Evolutionary conservation across 2,113 vertebrate genomes (phyloP).

Genomic region (Nannospalax galili): DNA sequence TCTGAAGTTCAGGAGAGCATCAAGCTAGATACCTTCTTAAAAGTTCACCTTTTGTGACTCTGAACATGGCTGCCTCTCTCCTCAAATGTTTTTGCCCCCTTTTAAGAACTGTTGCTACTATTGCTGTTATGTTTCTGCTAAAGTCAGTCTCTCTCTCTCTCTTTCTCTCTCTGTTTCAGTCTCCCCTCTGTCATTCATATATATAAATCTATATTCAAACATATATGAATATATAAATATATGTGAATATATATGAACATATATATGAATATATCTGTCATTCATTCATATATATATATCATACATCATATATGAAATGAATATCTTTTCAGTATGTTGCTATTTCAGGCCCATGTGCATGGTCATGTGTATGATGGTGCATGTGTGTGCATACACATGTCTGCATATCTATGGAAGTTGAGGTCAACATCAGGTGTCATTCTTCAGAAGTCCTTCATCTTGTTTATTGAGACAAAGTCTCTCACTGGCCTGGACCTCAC

Average conservation of each 20-base stretch:
- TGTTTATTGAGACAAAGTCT: no score
- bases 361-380: not conserved
- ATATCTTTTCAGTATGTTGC: not conserved
- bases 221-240: not conserved
- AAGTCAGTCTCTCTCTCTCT: not conserved
- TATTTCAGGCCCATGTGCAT: not conserved
- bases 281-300: no score
- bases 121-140: not conserved
- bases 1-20: not conserved
- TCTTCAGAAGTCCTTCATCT: no score
- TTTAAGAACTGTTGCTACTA: not conserved
- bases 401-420: not conserved
- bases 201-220: not conserved
- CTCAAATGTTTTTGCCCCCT: not conserved
- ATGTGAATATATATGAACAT: not conserved
- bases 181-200: not conserved
- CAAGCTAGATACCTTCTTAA: not conserved
- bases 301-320: not conserved
- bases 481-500: no score
- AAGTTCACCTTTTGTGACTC: accelerated
- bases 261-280: not conserved
- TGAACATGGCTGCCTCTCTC: not conserved
- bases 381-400: not conserved
- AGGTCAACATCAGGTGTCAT: not conserved
- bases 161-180: no score